phyloP scores from a whole-genome alignment of 35 echinoderm and acorn worm species.

The Lytechinus variegatus region DNA sequence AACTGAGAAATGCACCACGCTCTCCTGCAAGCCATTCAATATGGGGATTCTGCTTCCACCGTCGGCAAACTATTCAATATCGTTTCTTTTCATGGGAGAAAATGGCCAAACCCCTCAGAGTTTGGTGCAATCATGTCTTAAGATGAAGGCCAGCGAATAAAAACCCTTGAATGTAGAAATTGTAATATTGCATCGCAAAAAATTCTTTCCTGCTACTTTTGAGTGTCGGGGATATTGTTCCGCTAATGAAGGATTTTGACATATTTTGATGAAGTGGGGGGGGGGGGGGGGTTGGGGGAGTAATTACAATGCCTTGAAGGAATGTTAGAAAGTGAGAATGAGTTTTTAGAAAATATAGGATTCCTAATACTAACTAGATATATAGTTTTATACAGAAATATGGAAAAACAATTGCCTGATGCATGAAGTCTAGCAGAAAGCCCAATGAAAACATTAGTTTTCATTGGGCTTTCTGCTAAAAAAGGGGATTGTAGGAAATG shows the following conservation, averaged over 20 bases:
- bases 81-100: background rate
- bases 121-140: background rate
- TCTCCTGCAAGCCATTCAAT: conserved; percentile 7
- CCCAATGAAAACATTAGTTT: background rate
- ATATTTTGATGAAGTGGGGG: background rate
- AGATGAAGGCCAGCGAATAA: background rate
- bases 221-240: background rate
- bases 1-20: conserved; percentile 34
- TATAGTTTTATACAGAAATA: background rate
- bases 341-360: background rate
- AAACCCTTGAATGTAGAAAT: background rate
- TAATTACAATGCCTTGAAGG: background rate
- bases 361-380: background rate
- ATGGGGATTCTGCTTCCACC: background rate
- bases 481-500: too few species aligned
- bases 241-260: conserved; percentile 11
- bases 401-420: background rate
- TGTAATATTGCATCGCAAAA: background rate
- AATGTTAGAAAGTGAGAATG: background rate
- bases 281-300: background rate
- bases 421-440: background rate
- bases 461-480: too few species aligned
- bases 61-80: conserved; percentile 4
- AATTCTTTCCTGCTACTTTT: background rate
- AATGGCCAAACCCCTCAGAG: background rate